These are phyloP conservation scores for Capreolus pygargus DNA, from an alignment of 2,113 vertebrate genomes.

Conservation along the genomic window DNA sequence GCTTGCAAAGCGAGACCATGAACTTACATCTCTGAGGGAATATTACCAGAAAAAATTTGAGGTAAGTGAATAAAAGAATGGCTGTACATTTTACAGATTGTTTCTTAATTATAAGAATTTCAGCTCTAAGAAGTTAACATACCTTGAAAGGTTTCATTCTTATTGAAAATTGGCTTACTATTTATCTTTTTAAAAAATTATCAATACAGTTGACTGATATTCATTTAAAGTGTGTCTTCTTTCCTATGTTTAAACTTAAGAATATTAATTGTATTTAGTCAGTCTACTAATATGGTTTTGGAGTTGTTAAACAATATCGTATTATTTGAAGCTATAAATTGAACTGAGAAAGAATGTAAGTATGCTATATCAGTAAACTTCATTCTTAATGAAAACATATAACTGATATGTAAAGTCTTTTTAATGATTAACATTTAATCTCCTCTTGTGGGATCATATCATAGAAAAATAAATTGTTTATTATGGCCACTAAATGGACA, in stretches of 20 bases:
- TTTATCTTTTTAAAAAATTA: background rate
- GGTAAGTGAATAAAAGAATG: constrained; percentile 71
- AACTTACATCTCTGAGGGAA: constrained; percentile 68
- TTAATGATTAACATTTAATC: background rate
- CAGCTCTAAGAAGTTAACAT: background rate
- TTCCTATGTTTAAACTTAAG: background rate
- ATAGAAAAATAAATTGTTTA: background rate
- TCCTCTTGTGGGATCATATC: background rate
- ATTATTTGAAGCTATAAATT: constrained; percentile 12
- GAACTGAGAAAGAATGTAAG: background rate
- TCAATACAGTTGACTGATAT: background rate
- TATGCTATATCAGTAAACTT: background rate
- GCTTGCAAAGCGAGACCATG: constrained; percentile 82
- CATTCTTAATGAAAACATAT: background rate
- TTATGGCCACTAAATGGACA: background rate
- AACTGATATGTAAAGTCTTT: background rate
- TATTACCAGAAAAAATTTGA: constrained; percentile 69
- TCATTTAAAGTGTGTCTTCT: background rate
- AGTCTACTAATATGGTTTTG: background rate
- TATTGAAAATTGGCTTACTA: background rate
- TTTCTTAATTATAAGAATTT: background rate
- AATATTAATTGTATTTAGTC: background rate
- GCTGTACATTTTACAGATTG: background rate
- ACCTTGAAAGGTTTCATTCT: constrained; percentile 26
- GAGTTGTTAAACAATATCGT: background rate